Evolutionary conservation across 2,888 invertebrate species (phyloP), one percentile per base, ranked within the genome.

Genomic region (Taphrorychus bicolor): DNA sequence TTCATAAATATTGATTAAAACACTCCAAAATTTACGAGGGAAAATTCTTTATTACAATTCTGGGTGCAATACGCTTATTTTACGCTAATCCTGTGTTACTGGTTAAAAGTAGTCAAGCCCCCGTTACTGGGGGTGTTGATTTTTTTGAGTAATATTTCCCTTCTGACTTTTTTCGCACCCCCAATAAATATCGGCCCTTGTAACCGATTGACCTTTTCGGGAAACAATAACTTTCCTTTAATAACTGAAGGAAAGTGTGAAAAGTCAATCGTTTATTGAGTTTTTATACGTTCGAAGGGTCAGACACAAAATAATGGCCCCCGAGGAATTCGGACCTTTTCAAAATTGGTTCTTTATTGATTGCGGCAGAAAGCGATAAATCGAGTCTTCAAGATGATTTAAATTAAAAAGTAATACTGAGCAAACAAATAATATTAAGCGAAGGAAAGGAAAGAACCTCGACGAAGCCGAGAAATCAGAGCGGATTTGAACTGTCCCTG

Each of bases 401-500:
- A 2, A 7, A 18, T 45, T 17, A 45, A 45, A 45, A 45, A 62
- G 32, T 18, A 45, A 45, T 45, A 32, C 3, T 45, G 11, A 18
- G 45, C n/a, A 42, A 42, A 14, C n/a, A 42, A 5, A 42, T 42
- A 16, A n/a, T 2, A 2, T 45, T 45, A 45, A 45, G 17, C 7
- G 7, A 45, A 45, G 14, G 45, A 2, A 17, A 1, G 18, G 1
- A 11, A 2, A 45, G 4, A 7, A 7, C 1, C 5, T 11, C 14
- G 9, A 3, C 45, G 14, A 14, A 1, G 18, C 45, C 9, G 5
- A 45, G 41, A 64, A 66, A 68, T 71, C 69, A 70, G 72, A 74
- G 75, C 75, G 76, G 78, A 78, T 77, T 77, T 74, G 74, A 74
- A 78, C 75, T 74, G 74, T 73, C 72, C 76, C 77, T 64, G 73